Conservation (phyloP, 2,888 invertebrate species). For the Lydus trimaculatus region DNA sequence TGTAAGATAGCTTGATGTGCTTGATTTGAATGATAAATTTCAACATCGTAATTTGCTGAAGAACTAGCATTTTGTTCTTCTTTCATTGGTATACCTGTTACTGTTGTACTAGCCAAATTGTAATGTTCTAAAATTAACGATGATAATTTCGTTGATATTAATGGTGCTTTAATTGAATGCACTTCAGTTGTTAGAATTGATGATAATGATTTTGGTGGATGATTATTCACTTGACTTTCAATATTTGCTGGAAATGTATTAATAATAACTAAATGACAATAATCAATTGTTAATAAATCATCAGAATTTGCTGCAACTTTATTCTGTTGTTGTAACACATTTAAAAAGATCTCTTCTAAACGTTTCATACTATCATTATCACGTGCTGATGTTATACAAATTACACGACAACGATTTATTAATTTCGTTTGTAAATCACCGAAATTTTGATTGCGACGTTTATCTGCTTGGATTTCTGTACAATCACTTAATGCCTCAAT, state of each 20-base stretch:
- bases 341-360: conserved; percentile 86
- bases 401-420: conserved; percentile 76
- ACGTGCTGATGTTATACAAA: conserved; percentile 89
- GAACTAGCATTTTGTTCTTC: conserved; percentile 98
- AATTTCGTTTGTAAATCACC: conserved; percentile 58
- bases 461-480: conserved; percentile 76
- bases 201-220: conserved; percentile 75
- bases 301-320: conserved; percentile 70
- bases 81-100: conserved; percentile 97
- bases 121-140: conserved; percentile 85
- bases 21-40: conserved; percentile 88
- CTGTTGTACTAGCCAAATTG: conserved; percentile 92
- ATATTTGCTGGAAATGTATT: conserved; percentile 87
- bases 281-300: conserved; percentile 78
- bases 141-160: conserved; percentile 76
- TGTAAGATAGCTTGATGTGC: conserved; percentile 84
- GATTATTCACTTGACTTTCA: conserved; percentile 78
- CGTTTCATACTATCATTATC: conserved; percentile 88
- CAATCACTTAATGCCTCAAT: conserved; percentile 85
- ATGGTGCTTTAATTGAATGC: conserved; percentile 78
- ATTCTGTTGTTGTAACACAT: conserved; percentile 83
- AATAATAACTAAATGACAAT: conserved; percentile 89
- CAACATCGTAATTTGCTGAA: conserved; percentile 98
- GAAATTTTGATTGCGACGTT: conserved; percentile 60
- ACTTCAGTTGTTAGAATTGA: conserved; percentile 79